Base-by-base conservation (phyloP, 2,888 invertebrate genomes). In the Platerodrilus igneus region DNA sequence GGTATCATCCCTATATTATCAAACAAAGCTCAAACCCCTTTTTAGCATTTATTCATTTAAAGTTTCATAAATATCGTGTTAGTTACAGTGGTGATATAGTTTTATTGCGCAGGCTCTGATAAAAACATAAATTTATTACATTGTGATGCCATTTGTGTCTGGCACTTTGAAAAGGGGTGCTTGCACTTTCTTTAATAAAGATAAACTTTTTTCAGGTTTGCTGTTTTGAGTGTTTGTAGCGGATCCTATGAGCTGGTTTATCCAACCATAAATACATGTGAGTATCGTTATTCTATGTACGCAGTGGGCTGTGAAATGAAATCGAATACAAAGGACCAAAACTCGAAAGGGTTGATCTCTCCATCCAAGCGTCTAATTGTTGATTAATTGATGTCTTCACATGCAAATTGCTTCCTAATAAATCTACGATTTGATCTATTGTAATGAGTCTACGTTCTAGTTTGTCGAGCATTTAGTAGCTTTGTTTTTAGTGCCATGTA, bases 351-450 rank as follows among this genome's bases (percentile, higher is more conserved):
- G 55, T 55, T 54, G 51, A 52, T 52, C 50, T 52, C 47, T 52
- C 49, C 47, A 53, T 40, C 49, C 55, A 45, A 42, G 49, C 51
- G 53, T 37, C 47, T 59, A 60, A 60, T 60, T 57, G 58, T 52
- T 60, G 59, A 60, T 60, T 58, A 60, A 60, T 60, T 57, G 58
- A 52, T 56, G 51, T 58, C 57, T 54, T 56, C 56, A 51, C 56
- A 58, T 59, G 57, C 53, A 53, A 57, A 45, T 45, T 20, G 20
- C 28, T 41, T 30, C 34, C 29, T 32, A 41, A 45, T 45, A 45
- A 45, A 45, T 45, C 37, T 40, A 30, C 33, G 29, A 37, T 39
- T 35, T 44, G 35, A 38, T 29, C 23, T 34, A 25, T 13, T 29
- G 11, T 23, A 33, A 34, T n/a, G n/a, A n/a, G n/a, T n/a, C n/a